A percentile compares a stretch with the other conserved stretches of the same genome.
Conservation (phyloP, 2,888 invertebrate species). For the Adineta ricciae region DNA sequence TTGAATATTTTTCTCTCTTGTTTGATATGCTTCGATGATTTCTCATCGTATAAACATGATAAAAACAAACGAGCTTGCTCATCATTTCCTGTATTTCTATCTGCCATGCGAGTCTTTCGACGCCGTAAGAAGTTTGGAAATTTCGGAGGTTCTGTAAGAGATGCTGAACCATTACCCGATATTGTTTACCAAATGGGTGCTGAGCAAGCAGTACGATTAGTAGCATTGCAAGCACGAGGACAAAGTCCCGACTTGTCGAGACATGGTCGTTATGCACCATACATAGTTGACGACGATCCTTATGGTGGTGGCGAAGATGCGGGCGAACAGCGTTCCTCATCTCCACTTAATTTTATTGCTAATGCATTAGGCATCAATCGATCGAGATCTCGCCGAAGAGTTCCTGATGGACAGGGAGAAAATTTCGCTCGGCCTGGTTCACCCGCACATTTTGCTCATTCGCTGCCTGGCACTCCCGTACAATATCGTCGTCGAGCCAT, state of each 20-base stretch:
- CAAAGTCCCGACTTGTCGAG: not conserved
- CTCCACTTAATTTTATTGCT: not conserved
- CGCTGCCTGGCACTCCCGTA: not conserved
- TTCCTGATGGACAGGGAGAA: not conserved
- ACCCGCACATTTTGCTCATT: not conserved
- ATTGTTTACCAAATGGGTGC: not conserved
- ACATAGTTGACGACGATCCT: not conserved
- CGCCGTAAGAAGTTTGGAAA: not conserved
- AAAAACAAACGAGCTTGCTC: not conserved
- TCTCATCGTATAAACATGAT: not conserved
- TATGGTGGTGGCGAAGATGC: no score
- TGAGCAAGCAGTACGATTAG: not conserved
- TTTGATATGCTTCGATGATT: not conserved
- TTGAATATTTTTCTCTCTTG: not conserved
- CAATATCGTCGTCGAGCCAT: not conserved
- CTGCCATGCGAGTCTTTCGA: not conserved
- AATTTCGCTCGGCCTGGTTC: not conserved
- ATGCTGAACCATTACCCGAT: not conserved
- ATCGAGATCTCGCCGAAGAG: not conserved
- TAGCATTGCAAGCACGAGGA: not conserved
- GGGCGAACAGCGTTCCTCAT: not conserved
- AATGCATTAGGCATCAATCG: not conserved
- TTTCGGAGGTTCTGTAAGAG: not conserved
- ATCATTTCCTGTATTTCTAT: no score
- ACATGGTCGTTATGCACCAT: not conserved